phyloP scores from a whole-genome alignment of 1,140 invertebrate species.

The Cheumatopsyche charites region DNA sequence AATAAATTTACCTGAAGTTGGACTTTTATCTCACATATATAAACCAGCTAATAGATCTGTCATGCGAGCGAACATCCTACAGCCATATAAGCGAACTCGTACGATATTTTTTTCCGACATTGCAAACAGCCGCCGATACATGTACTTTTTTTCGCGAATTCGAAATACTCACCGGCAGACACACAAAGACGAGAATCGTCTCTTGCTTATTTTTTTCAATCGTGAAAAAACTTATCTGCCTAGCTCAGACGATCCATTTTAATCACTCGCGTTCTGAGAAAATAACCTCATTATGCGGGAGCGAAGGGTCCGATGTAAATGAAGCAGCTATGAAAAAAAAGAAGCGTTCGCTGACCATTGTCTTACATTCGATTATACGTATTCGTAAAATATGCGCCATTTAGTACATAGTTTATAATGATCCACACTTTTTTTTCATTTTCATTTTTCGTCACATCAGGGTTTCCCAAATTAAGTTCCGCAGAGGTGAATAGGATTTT shows the following conservation, averaged over 20 bases:
- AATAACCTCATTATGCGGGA: constrained; percentile 5
- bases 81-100: constrained; percentile 15
- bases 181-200: no score
- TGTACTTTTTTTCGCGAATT: no score
- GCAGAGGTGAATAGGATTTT: no score
- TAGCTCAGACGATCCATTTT: neutral
- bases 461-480: no score
- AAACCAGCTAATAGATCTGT: constrained; percentile 26
- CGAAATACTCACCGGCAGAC: no score
- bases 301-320: neutral
- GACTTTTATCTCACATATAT: constrained; percentile 23
- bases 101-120: neutral
- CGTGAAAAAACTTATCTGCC: neutral
- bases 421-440: constrained; percentile 1
- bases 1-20: constrained; percentile 7
- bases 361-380: neutral
- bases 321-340: neutral
- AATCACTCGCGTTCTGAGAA: neutral
- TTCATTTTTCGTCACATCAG: no score
- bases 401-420: constrained; percentile 2
- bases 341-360: neutral
- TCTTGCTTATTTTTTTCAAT: no score
- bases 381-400: neutral
- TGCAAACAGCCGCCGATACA: no score
- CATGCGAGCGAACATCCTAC: neutral